Base-by-base conservation (phyloP, 1,140 invertebrate genomes). In the Cyrtorhinus lividipennis region DNA sequence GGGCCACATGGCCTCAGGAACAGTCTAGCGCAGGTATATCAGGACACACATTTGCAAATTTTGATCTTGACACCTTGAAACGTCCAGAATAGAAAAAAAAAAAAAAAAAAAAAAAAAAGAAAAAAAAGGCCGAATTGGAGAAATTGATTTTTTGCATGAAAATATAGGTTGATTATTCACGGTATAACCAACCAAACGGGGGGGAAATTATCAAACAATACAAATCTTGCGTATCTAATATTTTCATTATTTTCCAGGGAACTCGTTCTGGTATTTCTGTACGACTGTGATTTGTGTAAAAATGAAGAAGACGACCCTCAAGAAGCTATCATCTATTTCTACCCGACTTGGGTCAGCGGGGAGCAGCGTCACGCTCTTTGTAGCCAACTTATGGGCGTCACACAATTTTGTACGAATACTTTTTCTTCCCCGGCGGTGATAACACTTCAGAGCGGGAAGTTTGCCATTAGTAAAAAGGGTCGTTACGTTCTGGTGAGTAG, bases 241-340 rank as follows among this genome's bases (percentile, higher is more conserved):
- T n/a, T n/a, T n/a, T n/a, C n/a, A n/a, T 12, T 53, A 20, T 30
- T 15, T 79, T 78, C 44, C 70, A 89, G 86, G 74, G 87, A 91
- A 78, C 86, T 90, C 75, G 84, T 88, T 79, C 89, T 92, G 74
- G 83, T 90, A 63, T 90, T 92, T 76, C 80, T 91, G 56, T 92
- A 91, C 67, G 88, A 91, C 75, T 86, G 83, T n/a, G 76, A 83
- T 70, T 80, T 80, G 69, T 84, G 87, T 71, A 78, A 80, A 67
- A 78, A 79, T 38, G 88, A 91, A 72, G 85, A 86, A 65, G 88
- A 90, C 73, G 88, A 92, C 75, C 87, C 87, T n/a, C 83, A 85
- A 59, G 81, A 87, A 57, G 87, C 88, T 18, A 84, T 92, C 59
- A 74, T 91, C n/a, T 92, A 90, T 70, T 92, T 91, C 73, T 85